Base-by-base conservation (phyloP, 2,888 invertebrate genomes). In the Lochmaea crataegi region DNA sequence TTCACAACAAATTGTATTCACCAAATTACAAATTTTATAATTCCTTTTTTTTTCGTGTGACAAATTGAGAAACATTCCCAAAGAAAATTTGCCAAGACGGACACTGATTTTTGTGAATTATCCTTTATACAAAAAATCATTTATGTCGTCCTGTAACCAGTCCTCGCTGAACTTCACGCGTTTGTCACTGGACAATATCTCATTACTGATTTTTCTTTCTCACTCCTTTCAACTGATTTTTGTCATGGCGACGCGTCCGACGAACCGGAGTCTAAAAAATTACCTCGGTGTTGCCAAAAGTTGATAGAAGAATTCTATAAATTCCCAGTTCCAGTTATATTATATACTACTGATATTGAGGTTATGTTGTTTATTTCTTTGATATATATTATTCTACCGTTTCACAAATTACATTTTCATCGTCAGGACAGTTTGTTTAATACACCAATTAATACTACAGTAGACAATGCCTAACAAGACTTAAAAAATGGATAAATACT, bases 181-280 rank as follows among this genome's bases (percentile, higher is more conserved):
- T 58, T 70, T 57, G 32, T 41, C 38, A 60, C 76, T 65, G 82
- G 82, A 83, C 82, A 83, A 83, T 83, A 82, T 83, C 82, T 83
- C 83, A 82, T 83, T 83, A 83, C 81, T 74, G 79, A 81, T 79
- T 80, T 78, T 14, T 42, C 64, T 58, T 11, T 51, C 60, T 16
- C 60, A 16, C 41, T 14, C 51, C n/a, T 60, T 48, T 42, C 58
- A 45, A 58, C 60, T 76, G 76, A 78, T 77, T 79, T 76, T 22
- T 60, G 51, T 22, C 45, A 68, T 68, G 42, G 51, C 58, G 61
- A 61, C 32, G 58, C 26, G 58, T 58, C 58, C 58, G 58, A 58
- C 26, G 14, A 58, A 58, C 22, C 58, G 58, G 32, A 26, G 22
- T 22, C n/a, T 2, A 58, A 58, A 9, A 58, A 42, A 32, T 32